These are phyloP conservation scores for Hyalella azteca DNA, from an alignment of 2,888 invertebrate genomes.

Conservation along the genomic window DNA sequence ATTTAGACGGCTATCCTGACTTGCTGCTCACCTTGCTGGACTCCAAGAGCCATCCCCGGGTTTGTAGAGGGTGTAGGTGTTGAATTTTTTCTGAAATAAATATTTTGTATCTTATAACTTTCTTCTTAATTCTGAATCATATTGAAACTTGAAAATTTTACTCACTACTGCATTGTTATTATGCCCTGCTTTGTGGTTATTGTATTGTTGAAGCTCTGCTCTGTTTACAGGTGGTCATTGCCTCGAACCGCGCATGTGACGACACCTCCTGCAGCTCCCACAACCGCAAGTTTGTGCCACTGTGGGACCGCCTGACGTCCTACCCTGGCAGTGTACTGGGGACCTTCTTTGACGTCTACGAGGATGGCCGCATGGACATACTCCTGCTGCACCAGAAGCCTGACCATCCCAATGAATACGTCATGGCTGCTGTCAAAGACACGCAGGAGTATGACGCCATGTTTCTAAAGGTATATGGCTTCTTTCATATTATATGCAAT, in stretches of 20 bases:
- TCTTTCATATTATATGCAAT: too few relatives aligned
- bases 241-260: conserved; percentile 79
- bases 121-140: neutral
- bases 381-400: conserved; percentile 73
- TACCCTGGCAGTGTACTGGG: conserved; percentile 69
- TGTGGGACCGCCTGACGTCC: conserved; percentile 76
- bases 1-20: conserved; percentile 96
- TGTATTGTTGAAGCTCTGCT: neutral
- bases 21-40: conserved; percentile 75
- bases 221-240: conserved; percentile 71
- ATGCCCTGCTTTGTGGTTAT: too few relatives aligned
- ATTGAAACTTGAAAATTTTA: neutral
- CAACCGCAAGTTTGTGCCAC: conserved; percentile 76
- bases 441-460: conserved; percentile 91
- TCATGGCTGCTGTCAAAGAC: conserved; percentile 81
- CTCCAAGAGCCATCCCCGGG: conserved; percentile 59
- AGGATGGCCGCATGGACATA: conserved; percentile 92
- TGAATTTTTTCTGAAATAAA: neutral
- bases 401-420: conserved; percentile 63
- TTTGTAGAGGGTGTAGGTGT: conserved; percentile 17
- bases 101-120: neutral
- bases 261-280: conserved; percentile 63
- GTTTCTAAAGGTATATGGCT: conserved; percentile 82
- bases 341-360: conserved; percentile 91
- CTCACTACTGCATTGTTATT: too few relatives aligned